These are phyloP conservation scores for Kobus ellipsiprymnus DNA, from an alignment of 2,113 vertebrate species.

Conservation along the genomic window DNA sequence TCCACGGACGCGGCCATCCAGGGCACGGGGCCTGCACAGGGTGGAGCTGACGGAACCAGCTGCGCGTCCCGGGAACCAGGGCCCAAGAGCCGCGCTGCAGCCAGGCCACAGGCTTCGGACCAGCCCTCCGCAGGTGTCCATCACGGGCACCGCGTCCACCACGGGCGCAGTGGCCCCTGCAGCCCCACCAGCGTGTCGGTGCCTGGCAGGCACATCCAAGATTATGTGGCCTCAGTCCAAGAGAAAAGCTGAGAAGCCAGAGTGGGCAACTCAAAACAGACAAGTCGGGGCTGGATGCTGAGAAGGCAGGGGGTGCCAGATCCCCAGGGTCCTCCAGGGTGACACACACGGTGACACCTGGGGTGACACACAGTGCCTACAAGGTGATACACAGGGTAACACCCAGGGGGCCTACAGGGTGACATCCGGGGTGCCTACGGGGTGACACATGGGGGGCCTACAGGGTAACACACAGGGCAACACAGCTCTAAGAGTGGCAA, in stretches of 20 bases:
- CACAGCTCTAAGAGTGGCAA: not conserved
- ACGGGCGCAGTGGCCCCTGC: not conserved
- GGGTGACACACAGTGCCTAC: not conserved
- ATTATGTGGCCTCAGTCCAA: not conserved
- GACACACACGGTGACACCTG: not conserved
- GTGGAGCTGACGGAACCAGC: not conserved
- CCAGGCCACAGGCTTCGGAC: not conserved
- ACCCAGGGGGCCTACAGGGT: not conserved
- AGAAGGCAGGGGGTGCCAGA: fast-evolving
- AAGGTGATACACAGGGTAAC: not conserved
- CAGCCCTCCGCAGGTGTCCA: not conserved
- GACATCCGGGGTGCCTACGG: fast-evolving
- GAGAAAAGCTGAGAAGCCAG: not conserved
- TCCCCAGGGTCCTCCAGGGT: not conserved
- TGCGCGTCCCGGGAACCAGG: not conserved
- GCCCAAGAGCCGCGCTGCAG: fast-evolving
- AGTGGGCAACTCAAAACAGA: not conserved
- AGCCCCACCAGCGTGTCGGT: not conserved
- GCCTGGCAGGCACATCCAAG: not conserved
- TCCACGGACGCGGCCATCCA: no score
- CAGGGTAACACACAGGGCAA: not conserved
- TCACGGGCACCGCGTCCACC: fast-evolving
- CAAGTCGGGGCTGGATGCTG: fast-evolving
- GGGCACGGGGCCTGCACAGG: not conserved
- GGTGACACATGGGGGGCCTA: not conserved